Percentiles rank a stretch among this genome's conserved stretches.
phyloP scores from a whole-genome alignment of 1,140 invertebrate genomes.

The Galleria mellonella region DNA sequence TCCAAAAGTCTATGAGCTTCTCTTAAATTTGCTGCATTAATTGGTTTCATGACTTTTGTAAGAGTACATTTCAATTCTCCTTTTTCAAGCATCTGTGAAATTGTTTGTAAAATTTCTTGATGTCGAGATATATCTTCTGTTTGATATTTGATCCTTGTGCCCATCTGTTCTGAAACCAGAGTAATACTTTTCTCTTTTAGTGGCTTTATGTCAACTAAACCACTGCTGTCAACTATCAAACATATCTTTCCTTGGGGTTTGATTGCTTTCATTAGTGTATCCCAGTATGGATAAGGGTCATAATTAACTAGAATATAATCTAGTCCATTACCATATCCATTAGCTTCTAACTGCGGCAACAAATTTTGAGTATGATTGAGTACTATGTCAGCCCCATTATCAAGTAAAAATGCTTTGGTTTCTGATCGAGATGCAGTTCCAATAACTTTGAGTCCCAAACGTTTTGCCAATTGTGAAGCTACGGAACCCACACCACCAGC shows the following conservation, averaged over 20 bases:
- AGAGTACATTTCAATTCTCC: conserved; percentile 43
- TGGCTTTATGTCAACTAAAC: conserved; percentile 40
- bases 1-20: conserved; percentile 47
- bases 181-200: conserved; percentile 62
- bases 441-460: conserved; percentile 49
- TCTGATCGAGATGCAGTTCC: conserved; percentile 55
- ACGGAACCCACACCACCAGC: conserved; percentile 59
- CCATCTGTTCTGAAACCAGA: conserved; percentile 56
- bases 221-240: conserved; percentile 51
- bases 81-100: conserved; percentile 48
- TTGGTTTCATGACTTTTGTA: conserved; percentile 42
- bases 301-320: conserved; percentile 59
- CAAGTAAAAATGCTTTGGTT: conserved; percentile 33
- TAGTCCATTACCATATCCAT: conserved; percentile 37
- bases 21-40: conserved; percentile 51
- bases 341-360: conserved; percentile 36
- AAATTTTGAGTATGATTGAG: conserved; percentile 51
- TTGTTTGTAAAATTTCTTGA: conserved; percentile 42
- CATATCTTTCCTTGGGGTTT: conserved; percentile 61
- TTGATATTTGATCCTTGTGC: conserved; percentile 50
- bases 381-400: conserved; percentile 41
- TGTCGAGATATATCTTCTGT: conserved; percentile 48
- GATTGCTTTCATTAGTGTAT: conserved; percentile 46
- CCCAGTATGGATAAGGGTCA: conserved; percentile 59
- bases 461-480: conserved; percentile 47